Evolutionary conservation across 2,797 vertebrate genomes (phyloP), one percentile per base, ranked within the genome.

Genomic region (Micropoecilia bifurca): DNA sequence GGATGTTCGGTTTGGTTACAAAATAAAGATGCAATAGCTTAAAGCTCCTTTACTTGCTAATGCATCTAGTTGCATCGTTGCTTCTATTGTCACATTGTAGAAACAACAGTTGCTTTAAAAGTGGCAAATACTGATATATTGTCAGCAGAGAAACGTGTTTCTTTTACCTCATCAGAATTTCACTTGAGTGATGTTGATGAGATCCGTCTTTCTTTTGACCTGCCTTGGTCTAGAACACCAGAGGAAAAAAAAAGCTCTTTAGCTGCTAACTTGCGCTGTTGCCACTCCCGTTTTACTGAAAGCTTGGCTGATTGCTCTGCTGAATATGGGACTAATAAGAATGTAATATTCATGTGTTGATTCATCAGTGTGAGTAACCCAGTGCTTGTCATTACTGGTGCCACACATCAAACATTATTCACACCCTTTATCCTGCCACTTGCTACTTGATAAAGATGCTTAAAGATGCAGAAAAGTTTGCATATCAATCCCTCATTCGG

Each of bases 301-400:
- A 13, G 13, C 25, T n/a, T 71, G 25, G 68, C 45, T 71, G 68
- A 71, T 71, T 45, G 41, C 68, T 71, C 68, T 45, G 41, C 68
- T 71, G 41, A 45, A 71, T 71, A 71, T 71, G 41, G 41, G 28
- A 28, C 68, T 71, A 71, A 71, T 71, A 71, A 71, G 66, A 69
- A n/a, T 45, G 63, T 68, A 68, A 68, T 68, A 68, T 68, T 68
- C 63, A 68, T 68, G 68, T 71, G 68, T 71, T 46, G 68, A 46
- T 46, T 71, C 41, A 71, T 71, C 68, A 71, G 41, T 46, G 68
- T 71, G 41, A 14, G 41, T 71, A 71, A 45, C 68, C 41, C 25
- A 46, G 16, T 28, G 68, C 68, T 45, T 25, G 25, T 71, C 68
- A 71, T 71, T 71, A 71, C 41, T 16, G 39, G 8, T 71, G 68